Evolutionary conservation across 2,888 invertebrate genomes (phyloP).

Genomic region (Malacosoma neustria): DNA sequence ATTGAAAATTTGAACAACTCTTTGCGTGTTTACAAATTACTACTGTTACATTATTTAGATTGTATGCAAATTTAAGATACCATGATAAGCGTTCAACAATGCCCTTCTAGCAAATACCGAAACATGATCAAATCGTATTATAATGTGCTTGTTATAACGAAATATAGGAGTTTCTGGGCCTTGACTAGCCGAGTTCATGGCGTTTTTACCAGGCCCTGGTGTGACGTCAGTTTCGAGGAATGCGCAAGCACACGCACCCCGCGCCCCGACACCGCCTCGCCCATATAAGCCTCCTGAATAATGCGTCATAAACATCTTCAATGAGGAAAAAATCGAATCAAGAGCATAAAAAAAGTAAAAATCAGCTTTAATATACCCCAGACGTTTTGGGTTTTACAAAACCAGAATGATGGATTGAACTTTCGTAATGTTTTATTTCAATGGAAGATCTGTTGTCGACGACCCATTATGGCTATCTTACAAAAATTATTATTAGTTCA

Average conservation of each 20-base stretch:
- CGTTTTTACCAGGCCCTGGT: slow-evolving; percentile 51
- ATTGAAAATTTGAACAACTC: no score
- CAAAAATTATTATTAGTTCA: neutral
- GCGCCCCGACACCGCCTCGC: slow-evolving; percentile 22
- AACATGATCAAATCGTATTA: slow-evolving; percentile 33
- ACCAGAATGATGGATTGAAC: slow-evolving; percentile 40
- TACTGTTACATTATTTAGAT: neutral
- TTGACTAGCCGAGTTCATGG: slow-evolving; percentile 62
- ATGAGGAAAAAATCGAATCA: slow-evolving; percentile 57
- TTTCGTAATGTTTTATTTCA: slow-evolving; percentile 33
- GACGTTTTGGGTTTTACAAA: slow-evolving; percentile 45
- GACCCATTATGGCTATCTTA: slow-evolving; percentile 1
- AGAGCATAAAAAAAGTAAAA: slow-evolving; percentile 28
- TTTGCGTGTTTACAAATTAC: neutral
- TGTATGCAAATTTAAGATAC: neutral
- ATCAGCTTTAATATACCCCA: slow-evolving; percentile 54
- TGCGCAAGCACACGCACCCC: slow-evolving; percentile 51
- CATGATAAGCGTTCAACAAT: slow-evolving; percentile 2
- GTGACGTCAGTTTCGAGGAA: slow-evolving; percentile 64
- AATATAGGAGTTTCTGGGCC: slow-evolving; percentile 51
- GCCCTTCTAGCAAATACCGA: slow-evolving; percentile 21
- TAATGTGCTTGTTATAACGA: slow-evolving; percentile 27
- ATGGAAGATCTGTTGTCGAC: slow-evolving; percentile 18
- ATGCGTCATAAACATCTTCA: slow-evolving; percentile 62
- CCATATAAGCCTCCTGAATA: slow-evolving; percentile 61